Percentiles rank a stretch among this genome's conserved stretches.
Conservation (phyloP, 2,888 invertebrate genomes). For the Patella caerulea region DNA sequence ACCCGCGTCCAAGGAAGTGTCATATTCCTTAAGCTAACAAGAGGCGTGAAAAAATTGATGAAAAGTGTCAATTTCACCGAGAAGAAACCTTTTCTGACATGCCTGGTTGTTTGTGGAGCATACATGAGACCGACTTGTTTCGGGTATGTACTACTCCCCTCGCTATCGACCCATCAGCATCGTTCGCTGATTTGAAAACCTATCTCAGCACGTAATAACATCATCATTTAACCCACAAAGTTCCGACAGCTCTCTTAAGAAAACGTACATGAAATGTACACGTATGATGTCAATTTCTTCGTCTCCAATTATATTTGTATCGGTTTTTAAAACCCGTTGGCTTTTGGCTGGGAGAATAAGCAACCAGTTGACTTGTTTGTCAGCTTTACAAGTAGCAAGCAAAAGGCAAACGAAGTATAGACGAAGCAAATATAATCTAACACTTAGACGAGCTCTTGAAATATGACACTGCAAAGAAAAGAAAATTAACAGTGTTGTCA, state of each 20-base stretch:
- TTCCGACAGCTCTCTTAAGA: not conserved
- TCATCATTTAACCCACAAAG: not conserved
- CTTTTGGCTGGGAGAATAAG: no score
- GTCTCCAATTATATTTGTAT: constrained; percentile 10
- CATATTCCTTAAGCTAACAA: constrained; percentile 9
- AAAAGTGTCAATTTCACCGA: not conserved
- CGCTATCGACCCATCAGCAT: not conserved
- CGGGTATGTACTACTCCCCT: not conserved
- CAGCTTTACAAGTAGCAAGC: no score
- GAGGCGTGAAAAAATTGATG: constrained; percentile 10
- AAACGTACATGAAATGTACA: not conserved
- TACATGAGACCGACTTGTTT: not conserved
- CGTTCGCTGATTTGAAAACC: not conserved
- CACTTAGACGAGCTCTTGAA: no score
- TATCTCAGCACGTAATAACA: constrained; percentile 5
- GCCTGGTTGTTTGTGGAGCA: not conserved
- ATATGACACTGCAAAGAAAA: no score
- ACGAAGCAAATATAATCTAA: no score
- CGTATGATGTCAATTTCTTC: constrained; percentile 2
- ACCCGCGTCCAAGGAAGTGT: constrained; percentile 12
- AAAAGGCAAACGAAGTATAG: no score
- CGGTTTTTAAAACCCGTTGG: not conserved
- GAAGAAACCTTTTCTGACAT: not conserved
- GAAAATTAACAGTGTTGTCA: no score
- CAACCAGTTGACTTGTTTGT: no score